Evolutionary conservation across 2,888 invertebrate species (phyloP), one percentile per base, ranked within the genome.

Genomic region (Orchesella flavescens): DNA sequence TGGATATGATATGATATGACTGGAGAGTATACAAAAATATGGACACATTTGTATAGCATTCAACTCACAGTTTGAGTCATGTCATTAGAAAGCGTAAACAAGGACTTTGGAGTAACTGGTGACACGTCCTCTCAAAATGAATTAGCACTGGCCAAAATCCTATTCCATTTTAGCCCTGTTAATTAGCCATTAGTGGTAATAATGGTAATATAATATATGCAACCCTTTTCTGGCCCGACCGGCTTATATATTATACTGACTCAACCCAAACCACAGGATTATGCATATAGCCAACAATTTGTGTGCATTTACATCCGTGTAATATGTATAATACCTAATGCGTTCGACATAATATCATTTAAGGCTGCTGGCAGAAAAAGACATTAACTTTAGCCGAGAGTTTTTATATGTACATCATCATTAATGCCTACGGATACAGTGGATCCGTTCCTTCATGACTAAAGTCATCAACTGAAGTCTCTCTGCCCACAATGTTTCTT

Each of bases 101-200:
- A 34, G 34, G 34, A 34, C 34, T 34, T 34, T 34, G 34, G 34
- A 34, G 34, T 34, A 7, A 34, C 34, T 34, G 34, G 34, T 34
- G 34, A 34, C 34, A 34, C 34, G 34, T 34, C 7, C 34, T 34
- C 34, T 34, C 34, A 34, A 34, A 34, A 34, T 34, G 34, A 34
- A 34, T 34, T 34, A 34, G 34, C 34, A 53, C 53, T 53, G 53
- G 53, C 4, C 15, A 53, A 53, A 5, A 53, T n/a, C 1, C 17
- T 53, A 53, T 17, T 9, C 17, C 17, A 17, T 17, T 53, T 15
- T 53, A 9, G 1, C n/a, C 53, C 53, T 53, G 53, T 53, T 53
- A 53, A 34, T 53, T 53, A 53, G 53, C 53, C 53, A 53, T 53
- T 53, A 53, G 53, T 53, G 53, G 53, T 53, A 53, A 53, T 53